phyloP scores from a whole-genome alignment of 2,888 invertebrate genomes.

The Ectobius pallidus region DNA sequence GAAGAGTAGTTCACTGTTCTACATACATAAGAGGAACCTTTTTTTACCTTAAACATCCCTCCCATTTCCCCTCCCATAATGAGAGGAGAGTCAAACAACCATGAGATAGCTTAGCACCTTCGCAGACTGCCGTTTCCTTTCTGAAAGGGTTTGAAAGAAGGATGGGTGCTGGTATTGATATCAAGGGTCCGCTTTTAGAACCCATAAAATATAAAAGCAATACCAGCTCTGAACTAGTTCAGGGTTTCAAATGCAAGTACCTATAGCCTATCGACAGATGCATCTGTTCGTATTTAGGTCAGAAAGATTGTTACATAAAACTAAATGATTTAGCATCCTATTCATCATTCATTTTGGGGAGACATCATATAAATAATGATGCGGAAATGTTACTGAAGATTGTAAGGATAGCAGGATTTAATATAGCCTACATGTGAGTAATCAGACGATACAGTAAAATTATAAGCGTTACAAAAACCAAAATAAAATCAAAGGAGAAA shows the following conservation, averaged over 20 bases:
- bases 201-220: conserved; percentile 22
- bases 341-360: too few species aligned
- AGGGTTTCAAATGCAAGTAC: not conserved
- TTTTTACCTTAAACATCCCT: conserved; percentile 27
- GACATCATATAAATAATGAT: too few species aligned
- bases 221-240: not conserved
- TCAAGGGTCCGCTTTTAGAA: conserved; percentile 5
- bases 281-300: too few species aligned
- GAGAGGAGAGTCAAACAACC: conserved; percentile 22
- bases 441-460: too few species aligned
- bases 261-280: too few species aligned
- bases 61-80: conserved; percentile 23
- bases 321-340: too few species aligned
- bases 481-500: too few species aligned
- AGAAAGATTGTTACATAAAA: too few species aligned
- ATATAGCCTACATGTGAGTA: too few species aligned
- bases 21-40: conserved; percentile 11
- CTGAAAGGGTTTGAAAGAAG: not conserved
- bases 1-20: not conserved
- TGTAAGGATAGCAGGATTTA: too few species aligned
- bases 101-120: conserved; percentile 29
- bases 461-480: too few species aligned
- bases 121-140: not conserved
- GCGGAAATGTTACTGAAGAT: too few species aligned
- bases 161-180: conserved; percentile 12